Percentiles rank a stretch among this genome's conserved stretches.
Conservation (phyloP, 1,140 invertebrate species). For the Odontomachus brunneus region DNA sequence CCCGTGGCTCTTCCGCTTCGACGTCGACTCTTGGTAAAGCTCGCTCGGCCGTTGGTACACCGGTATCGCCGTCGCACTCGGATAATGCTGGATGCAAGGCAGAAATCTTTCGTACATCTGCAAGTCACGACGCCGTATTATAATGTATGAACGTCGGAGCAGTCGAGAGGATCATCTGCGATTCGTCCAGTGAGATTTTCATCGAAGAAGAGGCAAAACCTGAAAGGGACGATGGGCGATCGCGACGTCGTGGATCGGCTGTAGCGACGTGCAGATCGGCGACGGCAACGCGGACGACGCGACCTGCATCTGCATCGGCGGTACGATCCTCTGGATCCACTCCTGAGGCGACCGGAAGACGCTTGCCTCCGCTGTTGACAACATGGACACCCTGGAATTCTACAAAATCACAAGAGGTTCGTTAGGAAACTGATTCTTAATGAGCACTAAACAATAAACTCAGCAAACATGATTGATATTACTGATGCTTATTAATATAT, state of each 20-base stretch:
- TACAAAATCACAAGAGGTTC: constrained; percentile 58
- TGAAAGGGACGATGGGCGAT: constrained; percentile 63
- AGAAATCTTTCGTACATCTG: constrained; percentile 72
- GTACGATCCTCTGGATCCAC: constrained; percentile 76
- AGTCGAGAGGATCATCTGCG: neutral
- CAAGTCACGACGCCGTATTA: neutral
- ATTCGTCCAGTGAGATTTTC: neutral
- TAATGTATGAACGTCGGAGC: neutral
- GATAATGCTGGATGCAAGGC: constrained; percentile 43
- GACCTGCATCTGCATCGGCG: constrained; percentile 76
- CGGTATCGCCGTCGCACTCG: constrained; percentile 73
- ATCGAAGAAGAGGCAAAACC: constrained; percentile 15
- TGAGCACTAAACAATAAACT: neutral
- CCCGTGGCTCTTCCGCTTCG: constrained; percentile 78
- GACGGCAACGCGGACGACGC: constrained; percentile 58
- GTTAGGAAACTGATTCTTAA: no score
- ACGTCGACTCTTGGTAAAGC: constrained; percentile 73
- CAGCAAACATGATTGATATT: constrained; percentile 35
- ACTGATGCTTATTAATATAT: no score
- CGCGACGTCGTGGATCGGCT: constrained; percentile 47
- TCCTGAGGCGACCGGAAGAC: constrained; percentile 76
- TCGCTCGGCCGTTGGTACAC: constrained; percentile 80
- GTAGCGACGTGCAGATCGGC: constrained; percentile 69
- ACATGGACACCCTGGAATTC: constrained; percentile 77
- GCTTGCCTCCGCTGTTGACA: constrained; percentile 74